Base-by-base conservation (phyloP, 2,113 vertebrate species). In the Ibidorhyncha struthersii region DNA sequence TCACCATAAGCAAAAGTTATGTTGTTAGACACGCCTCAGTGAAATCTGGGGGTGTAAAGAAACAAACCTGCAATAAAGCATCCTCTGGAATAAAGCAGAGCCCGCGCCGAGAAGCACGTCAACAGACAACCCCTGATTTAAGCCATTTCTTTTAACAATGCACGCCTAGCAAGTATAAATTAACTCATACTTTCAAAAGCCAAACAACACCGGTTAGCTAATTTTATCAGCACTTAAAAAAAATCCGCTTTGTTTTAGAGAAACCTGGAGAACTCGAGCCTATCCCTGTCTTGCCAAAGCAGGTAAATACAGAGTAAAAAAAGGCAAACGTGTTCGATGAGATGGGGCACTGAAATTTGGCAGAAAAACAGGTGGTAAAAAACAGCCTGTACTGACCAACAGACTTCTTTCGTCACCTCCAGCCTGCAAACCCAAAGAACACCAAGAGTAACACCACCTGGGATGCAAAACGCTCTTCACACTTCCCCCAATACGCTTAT, bases 121-220 rank as follows among this genome's bases (percentile, higher is more conserved):
- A 96, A 95, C 92, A 97, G 94, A 96, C 96, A 97, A 96, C 89
- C 95, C 91, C 83, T 93, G 94, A 97, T 95, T 96, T 97, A 95
- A 97, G 86, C 89, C 94, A 95, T 63, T 95, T 85, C 94, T 88
- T 82, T 84, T 70, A 94, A 97, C 95, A 97, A 95, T 70, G 89
- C 84, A n/a, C 90, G 71, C 87, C 8, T 40, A 93, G 95, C 95
- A 96, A 94, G 89, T 93, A 96, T 73, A 95, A 96, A 97, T 97
- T 96, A 96, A 91, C 90, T 93, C 95, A 69, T 78, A 47, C 56
- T 93, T 96, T 79, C 77, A 88, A 93, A 93, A 95, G 90, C 94
- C 89, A 96, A 94, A 95, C 93, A 96, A 13, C 89, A 80, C 47
- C 70, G 70, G 87, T 91, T 91, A 95, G 67, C 87, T 95, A 96